Conservation (phyloP, 2,888 invertebrate genomes). For the Ephialtes manifestator region DNA sequence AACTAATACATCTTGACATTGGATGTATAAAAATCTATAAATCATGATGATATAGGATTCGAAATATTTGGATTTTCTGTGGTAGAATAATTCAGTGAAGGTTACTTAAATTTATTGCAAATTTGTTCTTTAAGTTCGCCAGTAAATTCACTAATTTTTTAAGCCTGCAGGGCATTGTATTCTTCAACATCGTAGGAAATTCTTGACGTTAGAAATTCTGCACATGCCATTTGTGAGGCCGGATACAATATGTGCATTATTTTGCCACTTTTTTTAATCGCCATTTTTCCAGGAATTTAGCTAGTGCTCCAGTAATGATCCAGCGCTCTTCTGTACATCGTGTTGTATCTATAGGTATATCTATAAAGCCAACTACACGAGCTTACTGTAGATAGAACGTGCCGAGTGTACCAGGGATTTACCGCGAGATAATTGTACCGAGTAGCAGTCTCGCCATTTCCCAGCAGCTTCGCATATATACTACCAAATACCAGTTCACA, state of each 20-base stretch:
- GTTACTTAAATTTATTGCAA: not conserved
- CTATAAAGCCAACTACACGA: slow-evolving; percentile 13
- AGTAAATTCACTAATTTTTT: not conserved
- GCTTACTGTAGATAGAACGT: slow-evolving; percentile 61
- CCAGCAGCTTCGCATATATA: slow-evolving; percentile 41
- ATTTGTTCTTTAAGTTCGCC: not conserved
- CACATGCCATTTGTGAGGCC: not conserved
- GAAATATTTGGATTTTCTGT: too few relatives aligned
- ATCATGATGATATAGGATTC: too few relatives aligned
- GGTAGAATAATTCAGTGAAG: too few relatives aligned
- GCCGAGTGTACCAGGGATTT: slow-evolving; percentile 64
- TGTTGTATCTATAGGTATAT: slow-evolving; percentile 21
- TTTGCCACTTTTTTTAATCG: slow-evolving; percentile 15
- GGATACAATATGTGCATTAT: slow-evolving; percentile 9
- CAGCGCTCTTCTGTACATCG: slow-evolving; percentile 11
- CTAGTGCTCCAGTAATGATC: slow-evolving; percentile 52
- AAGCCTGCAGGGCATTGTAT: not conserved
- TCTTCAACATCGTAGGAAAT: not conserved
- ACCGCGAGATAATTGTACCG: slow-evolving; percentile 69
- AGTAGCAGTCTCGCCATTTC: slow-evolving; percentile 56
- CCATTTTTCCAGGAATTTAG: slow-evolving; percentile 47
- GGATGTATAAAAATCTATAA: too few relatives aligned
- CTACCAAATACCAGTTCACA: slow-evolving; percentile 36
- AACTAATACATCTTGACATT: too few relatives aligned
- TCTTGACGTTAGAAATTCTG: not conserved